Evolutionary conservation across 2,888 invertebrate genomes (phyloP).

Genomic region (Pocota personata): DNA sequence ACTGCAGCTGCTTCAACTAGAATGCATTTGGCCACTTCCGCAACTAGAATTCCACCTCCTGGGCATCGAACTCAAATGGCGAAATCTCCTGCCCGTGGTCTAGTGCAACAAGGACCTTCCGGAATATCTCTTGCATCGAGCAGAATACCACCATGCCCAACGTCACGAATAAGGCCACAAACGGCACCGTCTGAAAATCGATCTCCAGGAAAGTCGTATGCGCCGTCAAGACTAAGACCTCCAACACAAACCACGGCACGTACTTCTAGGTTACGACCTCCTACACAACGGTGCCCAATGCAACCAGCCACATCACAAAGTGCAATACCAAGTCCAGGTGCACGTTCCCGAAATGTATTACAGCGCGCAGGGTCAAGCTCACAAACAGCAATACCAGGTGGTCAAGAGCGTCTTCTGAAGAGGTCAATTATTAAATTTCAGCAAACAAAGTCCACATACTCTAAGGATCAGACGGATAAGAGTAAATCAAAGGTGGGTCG

Average conservation of each 20-base stretch:
- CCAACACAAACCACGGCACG: not conserved
- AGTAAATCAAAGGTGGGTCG: not conserved
- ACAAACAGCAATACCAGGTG: not conserved
- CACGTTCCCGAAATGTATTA: no score
- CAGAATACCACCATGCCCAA: not conserved
- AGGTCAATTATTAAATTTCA: conserved; percentile 46
- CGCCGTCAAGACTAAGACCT: not conserved
- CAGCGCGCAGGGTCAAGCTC: not conserved
- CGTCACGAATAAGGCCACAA: not conserved
- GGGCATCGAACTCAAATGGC: not conserved
- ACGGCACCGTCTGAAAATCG: not conserved
- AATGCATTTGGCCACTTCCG: no score
- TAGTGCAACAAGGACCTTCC: no score
- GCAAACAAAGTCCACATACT: conserved; percentile 39
- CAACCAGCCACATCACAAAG: not conserved
- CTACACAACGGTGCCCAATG: not conserved
- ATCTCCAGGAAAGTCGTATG: not conserved
- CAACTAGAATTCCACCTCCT: conserved; percentile 3
- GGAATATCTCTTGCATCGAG: no score
- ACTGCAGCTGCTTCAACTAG: not conserved
- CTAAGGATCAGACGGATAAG: conserved; percentile 12
- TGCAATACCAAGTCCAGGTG: conserved; percentile 1
- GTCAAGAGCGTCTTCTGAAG: conserved; percentile 46
- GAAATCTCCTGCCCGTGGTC: no score
- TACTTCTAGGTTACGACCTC: not conserved